Base-by-base conservation (phyloP, 2,797 vertebrate genomes). In the Acanthurus tractus region DNA sequence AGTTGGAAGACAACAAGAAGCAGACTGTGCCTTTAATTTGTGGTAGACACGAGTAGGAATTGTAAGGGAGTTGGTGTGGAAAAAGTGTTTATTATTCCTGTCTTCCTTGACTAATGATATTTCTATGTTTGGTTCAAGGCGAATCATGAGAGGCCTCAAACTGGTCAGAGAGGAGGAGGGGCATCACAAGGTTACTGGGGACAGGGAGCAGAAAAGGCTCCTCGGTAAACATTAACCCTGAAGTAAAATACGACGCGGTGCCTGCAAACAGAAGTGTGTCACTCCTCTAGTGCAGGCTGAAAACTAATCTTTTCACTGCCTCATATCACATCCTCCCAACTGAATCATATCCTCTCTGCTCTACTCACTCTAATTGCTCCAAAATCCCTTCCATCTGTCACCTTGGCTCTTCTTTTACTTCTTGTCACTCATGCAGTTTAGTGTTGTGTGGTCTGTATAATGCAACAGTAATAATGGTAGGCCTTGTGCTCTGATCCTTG, bases 221-320 rank as follows among this genome's bases (percentile, higher is more conserved):
- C 46, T 61, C n/a, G 76, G 77, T 89, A 89, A 91, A 91, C 78
- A 91, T 90, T 89, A 90, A 92, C 87, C 85, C 65, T 42, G 17
- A 62, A 82, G 81, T 80, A 64, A 81, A 88, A 81, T 34, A 62
- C 57, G 80, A 66, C 53, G 8, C 49, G 52, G 71, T 0, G 72
- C 38, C 59, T 65, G 45, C 59, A 79, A 61, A 68, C 42, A 61
- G 40, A 63, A 73, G 29, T 8, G 54, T 68, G 76, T 46, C 78
- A 23, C 50, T 83, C 56, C 52, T 61, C 70, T n/a, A 4, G 55
- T 61, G 64, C 42, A 29, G 68, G 17, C 25, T 76, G 72, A 64
- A 81, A 84, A 64, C 48, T 56, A 77, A 79, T 80, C 64, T 79
- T 65, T 76, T 66, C 20, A 61, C 66, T 46, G 66, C 52, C 69